Conservation (phyloP, 1,140 invertebrate species). For the Saxidomus purpurata region DNA sequence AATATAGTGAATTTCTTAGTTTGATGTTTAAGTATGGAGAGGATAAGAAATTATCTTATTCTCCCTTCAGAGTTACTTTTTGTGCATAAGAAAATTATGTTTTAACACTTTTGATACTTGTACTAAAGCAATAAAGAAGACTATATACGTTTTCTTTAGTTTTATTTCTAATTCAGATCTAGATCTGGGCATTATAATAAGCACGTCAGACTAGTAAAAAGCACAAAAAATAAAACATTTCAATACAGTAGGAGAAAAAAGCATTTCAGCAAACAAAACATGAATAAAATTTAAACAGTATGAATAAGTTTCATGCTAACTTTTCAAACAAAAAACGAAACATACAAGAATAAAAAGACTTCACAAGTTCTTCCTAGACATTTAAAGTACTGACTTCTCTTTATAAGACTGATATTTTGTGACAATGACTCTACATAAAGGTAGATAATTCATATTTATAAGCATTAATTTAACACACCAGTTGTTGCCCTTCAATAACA, state of each 20-base stretch:
- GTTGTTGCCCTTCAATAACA: not conserved
- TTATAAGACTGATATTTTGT: too few species aligned
- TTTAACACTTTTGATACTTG: too few species aligned
- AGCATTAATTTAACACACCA: not conserved
- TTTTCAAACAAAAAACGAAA: not conserved
- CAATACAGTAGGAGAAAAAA: conserved; percentile 6
- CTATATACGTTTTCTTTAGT: not conserved
- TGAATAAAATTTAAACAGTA: not conserved
- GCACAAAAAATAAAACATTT: conserved; percentile 37
- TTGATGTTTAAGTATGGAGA: too few species aligned
- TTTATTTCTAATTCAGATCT: conserved; percentile 34
- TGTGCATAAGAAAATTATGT: too few species aligned
- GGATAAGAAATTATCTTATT: too few species aligned
- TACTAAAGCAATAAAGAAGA: too few species aligned
- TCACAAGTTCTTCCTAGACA: not conserved
- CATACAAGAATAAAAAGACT: not conserved
- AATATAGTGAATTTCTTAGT: too few species aligned
- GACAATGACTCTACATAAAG: too few species aligned
- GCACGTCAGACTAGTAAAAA: conserved; percentile 37
- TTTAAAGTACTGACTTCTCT: not conserved
- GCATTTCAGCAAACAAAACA: not conserved
- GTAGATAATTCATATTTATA: not conserved
- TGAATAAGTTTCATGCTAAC: not conserved
- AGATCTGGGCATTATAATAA: conserved; percentile 25
- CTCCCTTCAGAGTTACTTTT: too few species aligned